These are phyloP conservation scores for Blastomussa wellsi DNA, from an alignment of 92 coral and sea anemone species.

Conservation along the genomic window DNA sequence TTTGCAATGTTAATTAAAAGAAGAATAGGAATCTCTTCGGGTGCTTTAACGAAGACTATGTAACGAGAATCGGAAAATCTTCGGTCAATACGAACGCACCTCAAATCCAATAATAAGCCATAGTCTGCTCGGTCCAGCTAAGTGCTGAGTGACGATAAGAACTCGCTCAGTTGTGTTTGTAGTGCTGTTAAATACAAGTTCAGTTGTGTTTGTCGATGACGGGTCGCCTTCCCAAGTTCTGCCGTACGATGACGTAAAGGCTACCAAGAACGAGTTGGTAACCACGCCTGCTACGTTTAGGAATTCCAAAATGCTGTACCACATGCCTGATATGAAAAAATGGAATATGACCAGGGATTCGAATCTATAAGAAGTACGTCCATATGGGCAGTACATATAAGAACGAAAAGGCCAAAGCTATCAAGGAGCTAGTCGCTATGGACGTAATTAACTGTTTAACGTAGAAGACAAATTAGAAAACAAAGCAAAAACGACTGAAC, in stretches of 20 bases:
- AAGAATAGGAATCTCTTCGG: not conserved
- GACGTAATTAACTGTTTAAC: too few species aligned
- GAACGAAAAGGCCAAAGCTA: too few species aligned
- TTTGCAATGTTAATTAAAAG: too few species aligned
- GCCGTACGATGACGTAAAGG: constrained; percentile 95
- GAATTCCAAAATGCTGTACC: constrained; percentile 92
- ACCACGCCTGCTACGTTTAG: constrained; percentile 94
- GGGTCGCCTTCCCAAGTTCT: constrained; percentile 84
- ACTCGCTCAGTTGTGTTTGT: constrained; percentile 71
- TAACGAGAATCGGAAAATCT: not conserved
- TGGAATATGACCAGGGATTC: not conserved
- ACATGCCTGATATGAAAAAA: constrained; percentile 70
- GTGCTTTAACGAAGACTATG: not conserved
- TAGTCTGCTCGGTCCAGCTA: constrained; percentile 62
- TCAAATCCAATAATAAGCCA: constrained; percentile 95
- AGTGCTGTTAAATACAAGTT: constrained; percentile 53
- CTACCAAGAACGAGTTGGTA: constrained; percentile 91
- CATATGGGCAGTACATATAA: not conserved
- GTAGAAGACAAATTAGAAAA: not conserved
- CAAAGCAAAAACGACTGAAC: not conserved
- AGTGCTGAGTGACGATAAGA: constrained; percentile 63
- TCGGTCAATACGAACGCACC: constrained; percentile 42
- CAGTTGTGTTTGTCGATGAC: constrained; percentile 56
- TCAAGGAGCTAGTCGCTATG: too few species aligned
- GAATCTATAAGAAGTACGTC: not conserved